Base-by-base conservation (phyloP, 2,797 vertebrate genomes). In the Cynopterus sphinx region DNA sequence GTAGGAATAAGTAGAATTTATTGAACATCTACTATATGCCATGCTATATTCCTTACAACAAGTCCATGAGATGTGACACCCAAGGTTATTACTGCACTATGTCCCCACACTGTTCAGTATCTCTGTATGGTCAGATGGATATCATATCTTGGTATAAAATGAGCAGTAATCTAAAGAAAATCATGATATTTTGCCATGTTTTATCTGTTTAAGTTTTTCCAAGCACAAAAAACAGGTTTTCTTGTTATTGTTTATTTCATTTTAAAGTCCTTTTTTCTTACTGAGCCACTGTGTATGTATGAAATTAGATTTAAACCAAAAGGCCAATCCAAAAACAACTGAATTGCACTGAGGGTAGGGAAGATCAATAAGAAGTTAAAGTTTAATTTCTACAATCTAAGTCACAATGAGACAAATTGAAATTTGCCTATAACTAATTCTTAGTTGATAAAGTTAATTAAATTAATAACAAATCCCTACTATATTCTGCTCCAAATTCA, bases 401-500 rank as follows among this genome's bases (percentile, higher is more conserved):
- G n/a, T 53, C 46, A 93, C 22, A 79, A 41, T 39, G 5, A 85
- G 55, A 16, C 16, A 33, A 77, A 51, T 0, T 84, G 36, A 95
- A 96, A 92, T 59, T 67, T 79, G n/a, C 70, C 78, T 75, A 11
- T 31, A 67, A 49, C 43, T 73, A 63, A 21, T 86, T 96, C 24
- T 59, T 93, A 70, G n/a, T 90, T 78, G 12, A 63, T 67, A 90
- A 74, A 85, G 6, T 73, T 87, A 81, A 93, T 19, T 90, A 24
- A 78, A 88, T 21, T 90, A 85, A 22, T 53, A 87, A 86, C 2
- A 95, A 95, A 87, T 68, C 13, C 33, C 15, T 26, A 90, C 3
- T 75, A 61, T 10, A 79, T 46, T 92, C 16, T 84, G 22, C 31
- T 93, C 68, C 31, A 85, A 75, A 77, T 91, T 16, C 43, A 91